These are phyloP conservation scores for Azorinus chamasolen DNA, from an alignment of 2,888 invertebrate genomes.

Conservation along the genomic window DNA sequence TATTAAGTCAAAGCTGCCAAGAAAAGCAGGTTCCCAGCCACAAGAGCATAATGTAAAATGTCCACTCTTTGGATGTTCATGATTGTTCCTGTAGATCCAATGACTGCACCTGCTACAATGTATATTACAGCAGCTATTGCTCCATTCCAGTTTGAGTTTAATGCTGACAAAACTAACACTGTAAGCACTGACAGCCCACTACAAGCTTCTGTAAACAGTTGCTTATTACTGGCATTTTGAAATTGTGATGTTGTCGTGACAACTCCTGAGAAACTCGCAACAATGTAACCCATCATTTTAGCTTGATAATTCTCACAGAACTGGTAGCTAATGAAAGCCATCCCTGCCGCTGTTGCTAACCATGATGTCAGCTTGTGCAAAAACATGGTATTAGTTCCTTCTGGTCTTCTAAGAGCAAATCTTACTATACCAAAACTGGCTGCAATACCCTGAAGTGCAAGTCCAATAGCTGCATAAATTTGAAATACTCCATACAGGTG, in stretches of 20 bases:
- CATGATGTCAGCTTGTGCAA: constrained; percentile 75
- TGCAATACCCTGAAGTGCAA: constrained; percentile 78
- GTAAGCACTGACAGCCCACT: constrained; percentile 80
- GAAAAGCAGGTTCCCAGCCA: constrained; percentile 77
- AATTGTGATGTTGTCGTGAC: constrained; percentile 69
- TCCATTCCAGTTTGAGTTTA: constrained; percentile 75
- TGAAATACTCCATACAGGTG: constrained; percentile 51
- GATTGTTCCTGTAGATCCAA: constrained; percentile 76
- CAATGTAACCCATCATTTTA: constrained; percentile 69
- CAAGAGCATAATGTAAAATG: constrained; percentile 80
- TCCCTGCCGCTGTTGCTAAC: constrained; percentile 76
- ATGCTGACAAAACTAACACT: constrained; percentile 70
- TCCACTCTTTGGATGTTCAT: constrained; percentile 77
- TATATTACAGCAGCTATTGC: constrained; percentile 74
- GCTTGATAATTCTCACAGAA: constrained; percentile 71
- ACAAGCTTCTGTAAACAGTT: constrained; percentile 73
- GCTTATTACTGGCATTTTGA: constrained; percentile 65
- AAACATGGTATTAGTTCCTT: constrained; percentile 61
- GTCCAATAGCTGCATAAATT: constrained; percentile 73
- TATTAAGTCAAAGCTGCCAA: constrained; percentile 24
- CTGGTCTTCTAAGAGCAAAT: constrained; percentile 74
- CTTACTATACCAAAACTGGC: constrained; percentile 78
- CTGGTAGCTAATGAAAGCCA: constrained; percentile 78
- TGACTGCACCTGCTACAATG: constrained; percentile 73
- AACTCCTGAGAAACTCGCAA: constrained; percentile 66